These are phyloP conservation scores for Phymanthus crucifer DNA, from an alignment of 92 coral and sea anemone genomes.

Conservation along the genomic window DNA sequence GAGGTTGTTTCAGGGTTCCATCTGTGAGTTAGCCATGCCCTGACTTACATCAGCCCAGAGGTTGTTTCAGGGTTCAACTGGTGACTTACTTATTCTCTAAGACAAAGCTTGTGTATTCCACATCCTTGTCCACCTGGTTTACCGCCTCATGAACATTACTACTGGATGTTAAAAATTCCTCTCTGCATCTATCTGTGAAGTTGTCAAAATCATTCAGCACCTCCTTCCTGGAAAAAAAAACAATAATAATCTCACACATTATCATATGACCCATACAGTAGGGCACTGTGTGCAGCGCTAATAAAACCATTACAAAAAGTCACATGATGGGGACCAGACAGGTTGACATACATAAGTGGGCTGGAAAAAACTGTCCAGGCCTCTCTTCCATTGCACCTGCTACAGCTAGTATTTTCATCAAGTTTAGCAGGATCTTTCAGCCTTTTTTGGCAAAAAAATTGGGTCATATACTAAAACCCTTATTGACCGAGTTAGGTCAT, in stretches of 20 bases:
- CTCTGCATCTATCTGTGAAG: constrained; percentile 72
- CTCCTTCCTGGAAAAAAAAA: constrained; percentile 65
- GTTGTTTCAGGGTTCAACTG: not conserved
- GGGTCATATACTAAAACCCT: too few species aligned
- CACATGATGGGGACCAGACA: too few species aligned
- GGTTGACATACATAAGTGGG: too few species aligned
- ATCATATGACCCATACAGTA: too few species aligned
- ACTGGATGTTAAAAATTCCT: constrained; percentile 66
- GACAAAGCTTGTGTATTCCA: constrained; percentile 69
- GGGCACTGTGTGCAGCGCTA: not conserved
- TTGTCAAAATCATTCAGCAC: constrained; percentile 61
- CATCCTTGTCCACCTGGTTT: constrained; percentile 38
- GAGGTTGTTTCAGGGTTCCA: not conserved
- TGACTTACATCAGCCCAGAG: too few species aligned
- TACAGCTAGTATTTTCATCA: too few species aligned
- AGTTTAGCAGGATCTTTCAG: too few species aligned
- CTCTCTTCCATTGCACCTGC: too few species aligned
- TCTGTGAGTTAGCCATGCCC: not conserved
- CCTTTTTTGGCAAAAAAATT: too few species aligned
- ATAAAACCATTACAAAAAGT: too few species aligned
- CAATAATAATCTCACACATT: not conserved
- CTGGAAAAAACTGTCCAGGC: too few species aligned
- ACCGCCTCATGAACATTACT: constrained; percentile 46
- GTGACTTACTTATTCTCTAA: constrained; percentile 61
- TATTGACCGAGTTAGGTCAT: too few species aligned